Evolutionary conservation across 2,113 vertebrate genomes (phyloP), one percentile per base, ranked within the genome.

Genomic region (Lampris megalopsis): DNA sequence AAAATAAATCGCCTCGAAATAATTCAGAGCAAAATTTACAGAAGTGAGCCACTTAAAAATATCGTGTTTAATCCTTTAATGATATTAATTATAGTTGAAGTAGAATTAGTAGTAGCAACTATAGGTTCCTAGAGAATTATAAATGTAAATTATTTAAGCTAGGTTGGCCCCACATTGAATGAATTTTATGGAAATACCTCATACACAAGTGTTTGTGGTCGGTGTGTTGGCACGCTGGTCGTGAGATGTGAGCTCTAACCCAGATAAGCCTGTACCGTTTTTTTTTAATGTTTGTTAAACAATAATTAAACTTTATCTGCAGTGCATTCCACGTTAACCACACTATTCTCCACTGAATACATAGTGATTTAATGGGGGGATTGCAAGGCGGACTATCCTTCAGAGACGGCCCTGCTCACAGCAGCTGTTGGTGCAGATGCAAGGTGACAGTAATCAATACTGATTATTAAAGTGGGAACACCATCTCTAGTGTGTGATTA

Each of bases 361-460:
- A 78, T 50, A 60, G 65, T 72, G 56, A 86, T 88, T 84, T 81
- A 84, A 81, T 68, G 49, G 63, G 42, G 62, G 80, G 79, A 80
- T 82, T 63, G 81, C 71, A 69, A 84, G 77, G 88, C 81, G 84
- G 82, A 86, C 80, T 81, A 64, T 86, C 87, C 84, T 59, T 42
- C 79, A 86, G 89, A 80, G 57, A 77, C 75, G 35, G 78, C 83
- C 78, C 67, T 79, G 63, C 78, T 66, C 38, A 0, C 89, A 86
- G 85, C 92, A 93, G 88, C 89, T 93, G 92, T 90, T 89, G 86
- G 77, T 84, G 83, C 92, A 93, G 91, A 92, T 92, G 90, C 86
- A 92, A 91, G 90, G 90, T 91, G 92, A 92, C 91, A 93, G 90
- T 91, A 93, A 93, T 93, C 92, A 93, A 93, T 93, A 92, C 89